Evolutionary conservation across 2,113 vertebrate species (phyloP), one percentile per base, ranked within the genome.

Genomic region (Erpornis zantholeuca): DNA sequence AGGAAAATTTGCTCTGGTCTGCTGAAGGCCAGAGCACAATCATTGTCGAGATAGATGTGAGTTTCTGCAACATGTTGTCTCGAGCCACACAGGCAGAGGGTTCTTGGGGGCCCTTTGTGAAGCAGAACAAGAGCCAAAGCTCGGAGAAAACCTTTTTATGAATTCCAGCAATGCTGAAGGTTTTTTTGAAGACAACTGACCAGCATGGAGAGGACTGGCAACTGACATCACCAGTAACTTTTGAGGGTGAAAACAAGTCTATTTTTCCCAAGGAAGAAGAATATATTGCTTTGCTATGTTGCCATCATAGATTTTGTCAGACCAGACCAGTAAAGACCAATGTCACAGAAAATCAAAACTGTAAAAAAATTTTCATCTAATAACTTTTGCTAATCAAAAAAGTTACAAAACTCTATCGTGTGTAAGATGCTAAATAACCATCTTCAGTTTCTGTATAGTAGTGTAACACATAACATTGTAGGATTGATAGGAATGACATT

Each of bases 401-500:
- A 68, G 23, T 86, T 63, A 21, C 15, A 86, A 56, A 90, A 86
- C 15, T 73, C 27, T 59, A 36, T 82, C 11, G 0, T 15, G 50
- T 53, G 23, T 64, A 53, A 91, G 61, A 91, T 87, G 50, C 50
- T 80, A 95, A 97, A 85, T 47, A 96, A 82, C 19, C 29, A 45
- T 72, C 61, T 80, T 94, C 73, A 56, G 33, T 88, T 85, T 88
- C 82, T 1, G 7, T 90, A n/a, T 21, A 88, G 81, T 78, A 78
- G 38, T 22, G n/a, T 88, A 94, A 83, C 88, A 95, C 60, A 72
- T 73, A 88, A 54, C 42, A 27, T 44, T 42, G 80, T 49, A 71
- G 76, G 85, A 92, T 78, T 90, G 93, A 90, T 93, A 91, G 78
- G 86, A 93, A 92, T 6, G 86, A 90, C 66, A 92, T 57, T 91